phyloP scores from a whole-genome alignment of 2,113 vertebrate genomes.

The Chitala chitala region DNA sequence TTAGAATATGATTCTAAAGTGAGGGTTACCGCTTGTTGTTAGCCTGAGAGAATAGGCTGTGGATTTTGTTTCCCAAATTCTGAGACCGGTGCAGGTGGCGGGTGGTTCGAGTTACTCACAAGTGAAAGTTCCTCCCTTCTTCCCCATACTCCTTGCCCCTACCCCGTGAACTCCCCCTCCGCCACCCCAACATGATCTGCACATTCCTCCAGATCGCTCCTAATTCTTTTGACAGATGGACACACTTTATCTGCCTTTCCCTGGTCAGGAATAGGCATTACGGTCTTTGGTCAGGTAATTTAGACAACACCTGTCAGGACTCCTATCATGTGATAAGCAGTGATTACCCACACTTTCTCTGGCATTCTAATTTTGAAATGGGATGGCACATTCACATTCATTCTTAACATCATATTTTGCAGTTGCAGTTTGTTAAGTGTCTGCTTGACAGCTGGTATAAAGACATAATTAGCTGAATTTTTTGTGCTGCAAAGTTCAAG shows the following conservation, averaged over 20 bases:
- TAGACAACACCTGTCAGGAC: constrained; percentile 51
- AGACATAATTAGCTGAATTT: not conserved
- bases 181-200: constrained; percentile 41
- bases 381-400: constrained; percentile 51
- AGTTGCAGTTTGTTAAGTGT: constrained; percentile 26
- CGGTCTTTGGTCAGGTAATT: constrained; percentile 55
- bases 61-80: constrained; percentile 40
- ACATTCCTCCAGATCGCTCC: constrained; percentile 59
- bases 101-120: constrained; percentile 52
- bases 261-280: constrained; percentile 48
- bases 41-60: constrained; percentile 28
- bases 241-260: constrained; percentile 44
- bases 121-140: constrained; percentile 38
- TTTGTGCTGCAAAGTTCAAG: not conserved
- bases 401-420: constrained; percentile 41
- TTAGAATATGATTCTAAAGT: constrained; percentile 30
- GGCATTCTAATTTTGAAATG: constrained; percentile 32
- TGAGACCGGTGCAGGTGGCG: constrained; percentile 60
- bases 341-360: not conserved
- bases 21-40: constrained; percentile 28
- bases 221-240: constrained; percentile 64
- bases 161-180: not conserved
- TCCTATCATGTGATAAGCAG: constrained; percentile 36
- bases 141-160: constrained; percentile 12
- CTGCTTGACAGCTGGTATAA: not conserved